These are phyloP conservation scores for Silurus glanis DNA, from an alignment of 2,113 vertebrate genomes.

Conservation along the genomic window DNA sequence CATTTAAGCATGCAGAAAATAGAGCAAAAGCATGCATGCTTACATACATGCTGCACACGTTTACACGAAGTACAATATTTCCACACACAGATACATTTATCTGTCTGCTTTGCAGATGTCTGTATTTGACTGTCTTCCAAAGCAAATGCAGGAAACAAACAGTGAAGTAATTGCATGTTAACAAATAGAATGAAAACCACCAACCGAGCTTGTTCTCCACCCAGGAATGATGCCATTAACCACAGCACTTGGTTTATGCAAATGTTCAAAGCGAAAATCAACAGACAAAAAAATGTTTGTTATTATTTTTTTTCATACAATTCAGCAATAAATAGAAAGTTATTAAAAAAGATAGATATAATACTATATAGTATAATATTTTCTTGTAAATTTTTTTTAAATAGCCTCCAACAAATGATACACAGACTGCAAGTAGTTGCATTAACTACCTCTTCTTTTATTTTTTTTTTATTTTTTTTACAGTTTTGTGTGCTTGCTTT, in stretches of 20 bases:
- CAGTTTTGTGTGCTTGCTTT: too few relatives aligned
- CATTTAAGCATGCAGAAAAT: slow-evolving; percentile 9
- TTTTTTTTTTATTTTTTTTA: too few relatives aligned
- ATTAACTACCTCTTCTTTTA: too few relatives aligned
- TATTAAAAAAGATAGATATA: neutral
- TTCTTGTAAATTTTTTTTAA: neutral
- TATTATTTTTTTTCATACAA: neutral
- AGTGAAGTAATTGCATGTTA: slow-evolving; percentile 6
- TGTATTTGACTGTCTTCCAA: neutral
- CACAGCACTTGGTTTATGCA: neutral
- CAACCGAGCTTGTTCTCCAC: neutral
- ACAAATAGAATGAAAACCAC: slow-evolving; percentile 18
- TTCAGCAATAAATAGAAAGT: neutral
- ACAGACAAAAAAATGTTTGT: neutral
- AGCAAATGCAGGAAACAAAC: slow-evolving; percentile 3
- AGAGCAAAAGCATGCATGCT: neutral
- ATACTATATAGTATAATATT: neutral
- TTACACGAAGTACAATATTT: neutral
- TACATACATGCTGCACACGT: neutral
- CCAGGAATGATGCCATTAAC: neutral
- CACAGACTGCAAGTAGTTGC: neutral
- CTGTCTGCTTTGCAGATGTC: slow-evolving; percentile 27
- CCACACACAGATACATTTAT: neutral
- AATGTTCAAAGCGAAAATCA: neutral
- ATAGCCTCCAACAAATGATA: neutral